Evolutionary conservation across 2,113 vertebrate species (phyloP), one percentile per base, ranked within the genome.

Genomic region (Bungarus multicinctus): DNA sequence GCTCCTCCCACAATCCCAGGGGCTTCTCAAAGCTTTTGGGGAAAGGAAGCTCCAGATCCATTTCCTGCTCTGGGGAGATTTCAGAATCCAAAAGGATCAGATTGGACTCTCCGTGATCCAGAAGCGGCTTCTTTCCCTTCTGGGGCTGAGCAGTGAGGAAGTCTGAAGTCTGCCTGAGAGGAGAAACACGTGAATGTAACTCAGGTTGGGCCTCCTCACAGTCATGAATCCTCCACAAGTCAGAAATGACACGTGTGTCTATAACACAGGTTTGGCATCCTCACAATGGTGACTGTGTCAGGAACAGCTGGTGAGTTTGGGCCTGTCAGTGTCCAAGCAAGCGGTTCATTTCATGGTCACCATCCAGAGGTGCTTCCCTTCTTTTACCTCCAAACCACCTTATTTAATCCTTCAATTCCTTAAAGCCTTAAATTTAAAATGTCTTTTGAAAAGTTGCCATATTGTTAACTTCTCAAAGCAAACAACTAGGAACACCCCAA

Each of bases 71-170:
- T 55, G 22, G 23, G 23, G 57, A 58, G 57, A 4, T 64, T 64
- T 64, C 60, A 64, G 60, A 14, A 14, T 64, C 27, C 27, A n/a
- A n/a, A 30, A 1, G 1, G 60, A 64, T 64, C 60, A n/a, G 18
- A 58, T 64, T 0, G 10, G 27, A 64, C 11, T 1, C 11, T 64
- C 27, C 0, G 0, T 30, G 0, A 64, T 30, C 60, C 27, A 30
- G 60, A 64, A 30, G 2, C 10, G 0, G 60, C 11, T 64, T 14
- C 60, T 14, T n/a, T 12, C 60, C 3, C 27, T 64, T 4, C 3
- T n/a, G 30, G 60, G 60, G 60, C 30, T 64, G 27, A 64, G 60
- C 30, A 64, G 9, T 64, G 60, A 64, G 60, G 10, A 30, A 14
- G 27, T 0, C 60, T 64, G 27, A n/a, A 64, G 2, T n/a, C 60